Percentiles rank a stretch among this genome's conserved stretches.
Conservation (phyloP, 2,888 invertebrate species). For the Dilophus febrilis region DNA sequence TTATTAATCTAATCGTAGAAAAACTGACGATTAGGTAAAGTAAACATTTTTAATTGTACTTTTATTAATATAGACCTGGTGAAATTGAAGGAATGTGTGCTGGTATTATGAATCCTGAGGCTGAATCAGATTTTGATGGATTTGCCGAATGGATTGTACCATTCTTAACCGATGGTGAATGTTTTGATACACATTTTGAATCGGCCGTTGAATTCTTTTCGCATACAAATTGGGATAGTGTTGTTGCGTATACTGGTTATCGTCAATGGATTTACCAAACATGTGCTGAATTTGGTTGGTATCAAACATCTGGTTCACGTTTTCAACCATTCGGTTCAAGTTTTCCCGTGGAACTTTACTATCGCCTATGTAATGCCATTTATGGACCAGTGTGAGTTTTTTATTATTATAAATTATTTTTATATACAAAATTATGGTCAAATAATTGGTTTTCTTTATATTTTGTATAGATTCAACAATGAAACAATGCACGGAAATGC, state of each 20-base stretch:
- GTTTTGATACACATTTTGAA: constrained; percentile 18
- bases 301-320: constrained; percentile 47
- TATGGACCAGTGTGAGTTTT: not conserved
- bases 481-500: not conserved
- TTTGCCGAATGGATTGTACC: constrained; percentile 15
- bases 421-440: no score
- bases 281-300: constrained; percentile 75
- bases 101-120: constrained; percentile 12
- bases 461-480: constrained; percentile 1
- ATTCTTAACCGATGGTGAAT: constrained; percentile 9
- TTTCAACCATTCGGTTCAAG: constrained; percentile 36
- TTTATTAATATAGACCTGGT: constrained; percentile 10
- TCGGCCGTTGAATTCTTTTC: constrained; percentile 2
- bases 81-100: constrained; percentile 16
- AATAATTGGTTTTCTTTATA: no score
- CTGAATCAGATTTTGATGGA: constrained; percentile 18
- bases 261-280: constrained; percentile 68
- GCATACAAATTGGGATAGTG: not conserved
- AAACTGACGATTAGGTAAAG: no score
- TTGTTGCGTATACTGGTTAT: not conserved
- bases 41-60: not conserved
- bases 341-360: constrained; percentile 19
- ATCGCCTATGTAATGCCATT: constrained; percentile 1
- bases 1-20: no score
- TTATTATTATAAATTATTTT: not conserved